Evolutionary conservation across 1,140 invertebrate species (phyloP).

Genomic region (Euborellia annulipes): DNA sequence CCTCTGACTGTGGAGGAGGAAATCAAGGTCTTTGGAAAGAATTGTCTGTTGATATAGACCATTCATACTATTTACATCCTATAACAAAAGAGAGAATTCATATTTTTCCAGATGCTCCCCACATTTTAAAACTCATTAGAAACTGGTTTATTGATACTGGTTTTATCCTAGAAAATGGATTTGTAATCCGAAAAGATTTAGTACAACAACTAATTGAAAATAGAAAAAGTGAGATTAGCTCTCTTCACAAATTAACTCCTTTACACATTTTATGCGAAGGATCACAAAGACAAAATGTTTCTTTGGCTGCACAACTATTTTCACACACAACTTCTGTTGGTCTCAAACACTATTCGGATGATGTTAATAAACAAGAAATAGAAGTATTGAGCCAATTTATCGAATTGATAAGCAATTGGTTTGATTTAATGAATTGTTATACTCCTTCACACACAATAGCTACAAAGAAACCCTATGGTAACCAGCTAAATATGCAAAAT

Average conservation of each 20-base stretch:
- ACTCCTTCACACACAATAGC: slow-evolving; percentile 8
- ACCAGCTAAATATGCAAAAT: no score
- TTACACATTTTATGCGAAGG: slow-evolving; percentile 4
- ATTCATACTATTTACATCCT: slow-evolving; percentile 10
- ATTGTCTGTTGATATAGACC: slow-evolving; percentile 1
- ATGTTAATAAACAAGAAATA: slow-evolving; percentile 4
- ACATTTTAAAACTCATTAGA: slow-evolving; percentile 13
- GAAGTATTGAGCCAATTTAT: slow-evolving; percentile 8
- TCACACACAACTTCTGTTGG: slow-evolving; percentile 8
- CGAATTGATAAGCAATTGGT: slow-evolving; percentile 10
- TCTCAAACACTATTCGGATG: not conserved
- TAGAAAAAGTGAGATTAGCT: slow-evolving; percentile 11
- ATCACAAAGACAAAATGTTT: slow-evolving; percentile 11
- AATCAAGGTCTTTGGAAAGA: slow-evolving; percentile 10
- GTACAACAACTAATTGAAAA: slow-evolving; percentile 11
- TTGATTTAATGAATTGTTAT: slow-evolving; percentile 15
- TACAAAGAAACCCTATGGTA: not conserved
- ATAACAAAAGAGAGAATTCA: slow-evolving; percentile 4
- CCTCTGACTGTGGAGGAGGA: slow-evolving; percentile 12
- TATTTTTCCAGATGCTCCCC: slow-evolving; percentile 16
- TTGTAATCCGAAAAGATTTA: slow-evolving; percentile 4
- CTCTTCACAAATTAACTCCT: slow-evolving; percentile 7
- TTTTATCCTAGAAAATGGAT: slow-evolving; percentile 4
- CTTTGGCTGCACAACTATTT: slow-evolving; percentile 11
- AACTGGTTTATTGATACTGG: slow-evolving; percentile 15